phyloP scores from a whole-genome alignment of 1,140 invertebrate genomes.

The Pectinophora gossypiella region DNA sequence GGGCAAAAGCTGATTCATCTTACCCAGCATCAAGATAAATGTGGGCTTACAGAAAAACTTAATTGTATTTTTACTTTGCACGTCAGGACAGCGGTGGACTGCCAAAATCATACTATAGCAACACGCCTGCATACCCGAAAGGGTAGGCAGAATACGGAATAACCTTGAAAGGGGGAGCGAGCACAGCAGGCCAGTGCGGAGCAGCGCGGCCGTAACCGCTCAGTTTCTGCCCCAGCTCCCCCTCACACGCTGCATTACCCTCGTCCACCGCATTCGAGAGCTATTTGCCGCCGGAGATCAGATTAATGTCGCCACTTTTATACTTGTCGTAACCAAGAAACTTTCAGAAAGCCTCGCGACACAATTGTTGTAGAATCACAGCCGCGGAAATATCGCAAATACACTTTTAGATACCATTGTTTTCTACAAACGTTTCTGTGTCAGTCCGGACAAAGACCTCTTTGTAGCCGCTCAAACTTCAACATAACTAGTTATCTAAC shows the following conservation, averaged over 20 bases:
- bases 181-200: slow-evolving; percentile 10
- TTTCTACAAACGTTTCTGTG: not conserved
- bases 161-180: not conserved
- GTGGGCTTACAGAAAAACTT: not conserved
- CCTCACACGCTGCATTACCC: slow-evolving; percentile 61
- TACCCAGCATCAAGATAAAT: too few relatives aligned
- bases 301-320: slow-evolving; percentile 67
- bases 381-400: not conserved
- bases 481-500: not conserved
- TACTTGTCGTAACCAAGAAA: slow-evolving; percentile 44
- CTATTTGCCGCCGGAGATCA: slow-evolving; percentile 62
- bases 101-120: not conserved
- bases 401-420: not conserved
- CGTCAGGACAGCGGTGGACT: not conserved
- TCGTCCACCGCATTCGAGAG: slow-evolving; percentile 59
- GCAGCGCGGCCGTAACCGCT: slow-evolving; percentile 22
- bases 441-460: not conserved
- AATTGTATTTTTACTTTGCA: not conserved
- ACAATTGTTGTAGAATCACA: not conserved
- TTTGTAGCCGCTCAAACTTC: not conserved
- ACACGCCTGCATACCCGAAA: not conserved
- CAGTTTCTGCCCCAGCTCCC: slow-evolving; percentile 53
- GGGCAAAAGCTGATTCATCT: too few relatives aligned
- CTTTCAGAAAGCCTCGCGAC: not conserved
- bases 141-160: not conserved